Evolutionary conservation across 2,797 vertebrate species (phyloP).

Genomic region (Macroramphosus scolopax): DNA sequence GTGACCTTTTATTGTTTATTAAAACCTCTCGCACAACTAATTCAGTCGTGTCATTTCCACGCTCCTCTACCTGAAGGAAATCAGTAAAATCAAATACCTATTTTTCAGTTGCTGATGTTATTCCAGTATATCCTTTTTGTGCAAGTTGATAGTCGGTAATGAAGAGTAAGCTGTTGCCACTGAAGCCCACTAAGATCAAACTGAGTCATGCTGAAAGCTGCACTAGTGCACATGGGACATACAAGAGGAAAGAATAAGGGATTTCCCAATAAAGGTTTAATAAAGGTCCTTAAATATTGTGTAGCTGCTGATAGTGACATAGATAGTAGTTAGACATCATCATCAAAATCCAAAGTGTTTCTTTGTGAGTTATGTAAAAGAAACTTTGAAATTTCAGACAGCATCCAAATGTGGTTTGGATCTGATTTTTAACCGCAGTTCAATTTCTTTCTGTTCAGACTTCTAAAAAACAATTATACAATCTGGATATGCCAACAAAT

Average conservation of each 20-base stretch:
- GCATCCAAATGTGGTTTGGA: too few species aligned
- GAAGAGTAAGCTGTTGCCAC: neutral
- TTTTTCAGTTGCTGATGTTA: neutral
- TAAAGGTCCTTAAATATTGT: too few species aligned
- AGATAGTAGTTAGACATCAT: too few species aligned
- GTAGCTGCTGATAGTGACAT: too few species aligned
- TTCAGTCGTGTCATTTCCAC: neutral
- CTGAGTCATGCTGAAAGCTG: constrained; percentile 20
- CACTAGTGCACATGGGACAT: constrained; percentile 4
- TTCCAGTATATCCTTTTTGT: neutral
- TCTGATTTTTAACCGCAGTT: too few species aligned
- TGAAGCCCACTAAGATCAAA: constrained; percentile 5
- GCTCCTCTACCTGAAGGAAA: neutral
- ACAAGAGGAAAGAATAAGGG: neutral
- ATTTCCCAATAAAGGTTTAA: too few species aligned
- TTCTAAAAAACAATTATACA: neutral
- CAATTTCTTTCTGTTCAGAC: too few species aligned
- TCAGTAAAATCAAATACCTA: constrained; percentile 3
- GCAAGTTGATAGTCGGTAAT: neutral
- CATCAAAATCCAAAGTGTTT: too few species aligned
- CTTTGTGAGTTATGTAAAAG: too few species aligned
- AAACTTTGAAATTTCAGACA: too few species aligned
- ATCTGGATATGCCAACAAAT: neutral
- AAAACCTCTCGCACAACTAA: neutral
- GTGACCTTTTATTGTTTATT: constrained; percentile 7